Percentiles rank a stretch among this genome's conserved stretches.
Conservation (phyloP, 1,140 invertebrate species). For the Drosophila oshimai region DNA sequence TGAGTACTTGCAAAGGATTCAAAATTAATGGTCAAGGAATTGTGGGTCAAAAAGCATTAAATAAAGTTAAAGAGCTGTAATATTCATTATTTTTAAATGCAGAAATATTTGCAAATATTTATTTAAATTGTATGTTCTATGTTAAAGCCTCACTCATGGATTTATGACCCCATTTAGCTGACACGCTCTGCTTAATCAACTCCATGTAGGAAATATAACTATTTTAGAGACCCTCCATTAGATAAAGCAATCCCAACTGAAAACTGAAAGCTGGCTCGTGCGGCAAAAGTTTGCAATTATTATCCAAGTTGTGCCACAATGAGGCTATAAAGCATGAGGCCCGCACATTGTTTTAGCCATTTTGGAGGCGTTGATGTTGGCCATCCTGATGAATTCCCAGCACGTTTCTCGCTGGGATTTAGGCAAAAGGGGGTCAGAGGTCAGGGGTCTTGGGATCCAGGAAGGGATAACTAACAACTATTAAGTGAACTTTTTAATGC, state of each 20-base stretch:
- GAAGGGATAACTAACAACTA: slow-evolving; percentile 33
- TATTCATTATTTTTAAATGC: too few species aligned
- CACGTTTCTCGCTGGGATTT: slow-evolving; percentile 6
- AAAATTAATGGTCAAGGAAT: too few species aligned
- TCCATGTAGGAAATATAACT: neutral
- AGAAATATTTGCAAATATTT: too few species aligned
- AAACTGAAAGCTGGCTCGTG: neutral
- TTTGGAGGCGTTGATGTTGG: slow-evolving; percentile 1
- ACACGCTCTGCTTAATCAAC: neutral
- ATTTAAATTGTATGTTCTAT: neutral
- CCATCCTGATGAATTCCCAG: slow-evolving; percentile 28
- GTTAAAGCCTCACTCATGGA: slow-evolving; percentile 4
- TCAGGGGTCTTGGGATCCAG: neutral
- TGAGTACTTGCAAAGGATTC: too few species aligned
- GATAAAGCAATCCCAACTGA: neutral
- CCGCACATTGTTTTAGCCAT: neutral
- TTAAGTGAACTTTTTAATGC: slow-evolving; percentile 68
- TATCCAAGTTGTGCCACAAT: slow-evolving; percentile 58
- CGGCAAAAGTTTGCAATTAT: slow-evolving; percentile 49
- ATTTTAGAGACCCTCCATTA: neutral
- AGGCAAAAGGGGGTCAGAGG: too few species aligned
- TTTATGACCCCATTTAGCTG: neutral
- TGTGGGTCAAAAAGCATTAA: too few species aligned
- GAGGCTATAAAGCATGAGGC: slow-evolving; percentile 18
- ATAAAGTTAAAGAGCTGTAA: too few species aligned